Evolutionary conservation across 2,888 invertebrate genomes (phyloP), one percentile per base, ranked within the genome.

Genomic region (Autographa gamma): DNA sequence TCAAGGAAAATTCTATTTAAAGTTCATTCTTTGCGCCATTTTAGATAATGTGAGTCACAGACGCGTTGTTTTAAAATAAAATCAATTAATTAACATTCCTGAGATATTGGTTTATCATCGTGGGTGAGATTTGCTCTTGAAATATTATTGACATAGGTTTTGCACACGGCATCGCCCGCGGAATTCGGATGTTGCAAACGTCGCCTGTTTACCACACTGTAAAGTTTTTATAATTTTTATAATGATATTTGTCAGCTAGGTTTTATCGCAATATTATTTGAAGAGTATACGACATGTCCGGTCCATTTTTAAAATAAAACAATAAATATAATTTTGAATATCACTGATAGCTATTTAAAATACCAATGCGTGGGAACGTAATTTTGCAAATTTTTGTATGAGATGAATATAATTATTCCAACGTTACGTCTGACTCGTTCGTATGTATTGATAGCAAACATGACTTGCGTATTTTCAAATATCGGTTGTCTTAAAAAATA

Each of bases 11-110:
- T 52, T 67, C 54, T 78, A 63, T 71, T 66, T 63, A 65, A 59
- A 67, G 65, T 79, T 68, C 34, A 70, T 65, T 64, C 32, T 70
- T 71, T 80, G 70, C 83, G 62, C 66, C 70, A 80, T 69, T 72
- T 56, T 31, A 69, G 67, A 73, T 71, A 80, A 76, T 61, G 63
- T 83, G 81, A 81, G 59, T 80, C 81, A 82, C 52, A 34, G 41
- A 18, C 38, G n/a, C 14, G 38, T 63, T 66, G 61, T 60, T 71
- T 56, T 61, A 61, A 59, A 61, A 62, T 54, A 73, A 76, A 74
- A 82, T 80, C 80, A 79, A 82, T 82, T 82, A 79, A 72, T 72
- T 71, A 38, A 79, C 76, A 80, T 79, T 82, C 80, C 58, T 68
- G 6, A 48, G 71, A 71, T 79, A 68, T 69, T 56, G 43, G 60